Evolutionary conservation across 2,888 invertebrate species (phyloP).

Genomic region (Lithophane socia): DNA sequence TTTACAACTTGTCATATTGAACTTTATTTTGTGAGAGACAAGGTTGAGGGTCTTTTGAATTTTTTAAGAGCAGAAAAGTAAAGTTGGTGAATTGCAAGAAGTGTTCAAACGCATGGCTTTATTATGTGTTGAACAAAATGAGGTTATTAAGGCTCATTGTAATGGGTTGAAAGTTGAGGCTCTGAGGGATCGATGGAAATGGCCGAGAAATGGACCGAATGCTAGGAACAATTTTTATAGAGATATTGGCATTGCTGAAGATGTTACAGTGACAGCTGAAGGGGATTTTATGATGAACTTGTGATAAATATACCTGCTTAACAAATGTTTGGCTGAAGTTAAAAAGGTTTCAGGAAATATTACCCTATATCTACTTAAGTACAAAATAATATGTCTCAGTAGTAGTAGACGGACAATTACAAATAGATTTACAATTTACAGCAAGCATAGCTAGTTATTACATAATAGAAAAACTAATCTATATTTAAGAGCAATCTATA

Average conservation of each 20-base stretch:
- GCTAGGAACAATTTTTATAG: slow-evolving; percentile 21
- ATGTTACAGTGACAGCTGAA: not conserved
- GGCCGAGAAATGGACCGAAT: slow-evolving; percentile 26
- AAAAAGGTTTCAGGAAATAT: not conserved
- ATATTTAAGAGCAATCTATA: slow-evolving; percentile 5
- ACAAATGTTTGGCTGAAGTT: not conserved
- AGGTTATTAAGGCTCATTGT: slow-evolving; percentile 80
- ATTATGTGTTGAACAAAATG: slow-evolving; percentile 85
- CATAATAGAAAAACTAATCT: not conserved
- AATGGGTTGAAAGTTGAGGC: slow-evolving; percentile 69
- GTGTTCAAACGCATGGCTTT: slow-evolving; percentile 80
- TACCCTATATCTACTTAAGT: fast-evolving
- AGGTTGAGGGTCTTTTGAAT: slow-evolving; percentile 59
- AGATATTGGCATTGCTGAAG: slow-evolving; percentile 16
- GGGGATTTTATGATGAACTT: not conserved
- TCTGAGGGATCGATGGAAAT: slow-evolving; percentile 56
- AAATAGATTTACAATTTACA: not conserved
- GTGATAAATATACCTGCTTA: not conserved
- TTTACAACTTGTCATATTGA: slow-evolving; percentile 57
- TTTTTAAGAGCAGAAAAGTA: slow-evolving; percentile 54
- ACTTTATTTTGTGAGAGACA: slow-evolving; percentile 69
- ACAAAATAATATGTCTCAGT: not conserved
- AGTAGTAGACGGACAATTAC: not conserved
- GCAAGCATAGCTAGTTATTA: not conserved
- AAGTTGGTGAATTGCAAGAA: slow-evolving; percentile 65